Evolutionary conservation across 30 jellyfish, hydroid and myxozoan genomes (phyloP).

Genomic region (Clytia hemisphaerica): DNA sequence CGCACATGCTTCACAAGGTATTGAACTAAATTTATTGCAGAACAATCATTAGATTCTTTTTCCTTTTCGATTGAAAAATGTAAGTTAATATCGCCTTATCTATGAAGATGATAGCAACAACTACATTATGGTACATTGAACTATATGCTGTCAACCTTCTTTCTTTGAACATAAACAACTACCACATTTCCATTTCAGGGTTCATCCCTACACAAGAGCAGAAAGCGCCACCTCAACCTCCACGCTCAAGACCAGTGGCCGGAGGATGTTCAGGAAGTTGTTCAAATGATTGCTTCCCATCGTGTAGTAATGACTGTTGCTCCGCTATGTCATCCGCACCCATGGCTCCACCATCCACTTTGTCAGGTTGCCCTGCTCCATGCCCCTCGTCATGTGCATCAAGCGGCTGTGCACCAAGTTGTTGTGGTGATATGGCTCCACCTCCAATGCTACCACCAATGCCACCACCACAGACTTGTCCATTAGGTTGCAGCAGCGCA

Average conservation of each 20-base stretch:
- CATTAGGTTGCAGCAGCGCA: conserved; percentile 59
- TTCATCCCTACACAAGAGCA: neutral
- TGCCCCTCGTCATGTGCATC: conserved; percentile 50
- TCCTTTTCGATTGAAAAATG: conserved; percentile 29
- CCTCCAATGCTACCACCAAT: conserved; percentile 33
- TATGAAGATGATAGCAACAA: neutral
- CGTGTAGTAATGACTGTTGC: conserved; percentile 71
- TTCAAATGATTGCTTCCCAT: conserved; percentile 65
- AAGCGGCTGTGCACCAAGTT: too few relatives aligned
- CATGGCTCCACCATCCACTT: conserved; percentile 32
- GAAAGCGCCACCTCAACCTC: conserved; percentile 32
- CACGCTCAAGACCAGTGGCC: conserved; percentile 3
- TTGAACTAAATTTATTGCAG: neutral
- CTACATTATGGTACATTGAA: conserved; percentile 7
- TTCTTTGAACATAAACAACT: too few relatives aligned
- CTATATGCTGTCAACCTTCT: too few relatives aligned
- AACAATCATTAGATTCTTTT: neutral
- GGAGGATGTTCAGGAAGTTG: conserved; percentile 49
- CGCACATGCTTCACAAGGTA: conserved; percentile 48
- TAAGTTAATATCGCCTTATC: conserved; percentile 10
- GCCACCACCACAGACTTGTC: conserved; percentile 50
- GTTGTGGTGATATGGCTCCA: conserved; percentile 32
- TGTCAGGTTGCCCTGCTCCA: conserved; percentile 37
- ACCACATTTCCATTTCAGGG: neutral
- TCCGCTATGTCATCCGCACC: conserved; percentile 54